These are phyloP conservation scores for Contarinia nasturtii DNA, from an alignment of 1,140 invertebrate species.

Conservation along the genomic window DNA sequence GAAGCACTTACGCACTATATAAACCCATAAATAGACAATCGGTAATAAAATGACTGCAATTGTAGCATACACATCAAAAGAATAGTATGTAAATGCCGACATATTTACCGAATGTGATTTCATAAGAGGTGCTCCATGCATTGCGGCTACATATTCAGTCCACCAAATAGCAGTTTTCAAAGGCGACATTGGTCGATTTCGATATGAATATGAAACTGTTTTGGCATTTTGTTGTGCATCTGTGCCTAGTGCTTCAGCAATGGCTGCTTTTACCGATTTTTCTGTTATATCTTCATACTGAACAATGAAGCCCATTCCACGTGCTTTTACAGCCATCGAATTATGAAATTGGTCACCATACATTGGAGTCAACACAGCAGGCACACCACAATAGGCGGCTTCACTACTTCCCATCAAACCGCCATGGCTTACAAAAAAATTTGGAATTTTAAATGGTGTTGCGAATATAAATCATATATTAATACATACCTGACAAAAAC, in stretches of 20 bases:
- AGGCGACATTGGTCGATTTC: slow-evolving; percentile 27
- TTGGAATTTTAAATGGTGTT: too few relatives aligned
- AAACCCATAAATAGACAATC: neutral
- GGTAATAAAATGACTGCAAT: neutral
- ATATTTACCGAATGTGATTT: slow-evolving; percentile 28
- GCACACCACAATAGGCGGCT: slow-evolving; percentile 50
- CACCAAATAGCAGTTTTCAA: slow-evolving; percentile 31
- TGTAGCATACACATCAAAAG: slow-evolving; percentile 26
- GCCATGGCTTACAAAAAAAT: slow-evolving; percentile 27
- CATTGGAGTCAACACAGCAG: slow-evolving; percentile 45
- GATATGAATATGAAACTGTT: slow-evolving; percentile 24
- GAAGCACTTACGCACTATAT: neutral
- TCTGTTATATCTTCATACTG: slow-evolving; percentile 33
- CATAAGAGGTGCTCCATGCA: slow-evolving; percentile 24
- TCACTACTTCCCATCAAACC: slow-evolving; percentile 55
- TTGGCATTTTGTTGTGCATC: slow-evolving; percentile 17
- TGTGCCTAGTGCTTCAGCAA: slow-evolving; percentile 26
- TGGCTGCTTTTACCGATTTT: slow-evolving; percentile 27
- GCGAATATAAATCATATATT: too few relatives aligned
- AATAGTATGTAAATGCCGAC: slow-evolving; percentile 37
- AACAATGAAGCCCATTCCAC: slow-evolving; percentile 35
- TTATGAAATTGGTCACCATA: slow-evolving; percentile 37
- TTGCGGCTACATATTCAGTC: slow-evolving; percentile 30
- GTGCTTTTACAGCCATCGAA: slow-evolving; percentile 31
- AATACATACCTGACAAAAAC: neutral